Percentiles rank a stretch among this genome's conserved stretches.
Evolutionary conservation across 2,113 vertebrate genomes (phyloP).

Genomic region (Camelus dromedarius): DNA sequence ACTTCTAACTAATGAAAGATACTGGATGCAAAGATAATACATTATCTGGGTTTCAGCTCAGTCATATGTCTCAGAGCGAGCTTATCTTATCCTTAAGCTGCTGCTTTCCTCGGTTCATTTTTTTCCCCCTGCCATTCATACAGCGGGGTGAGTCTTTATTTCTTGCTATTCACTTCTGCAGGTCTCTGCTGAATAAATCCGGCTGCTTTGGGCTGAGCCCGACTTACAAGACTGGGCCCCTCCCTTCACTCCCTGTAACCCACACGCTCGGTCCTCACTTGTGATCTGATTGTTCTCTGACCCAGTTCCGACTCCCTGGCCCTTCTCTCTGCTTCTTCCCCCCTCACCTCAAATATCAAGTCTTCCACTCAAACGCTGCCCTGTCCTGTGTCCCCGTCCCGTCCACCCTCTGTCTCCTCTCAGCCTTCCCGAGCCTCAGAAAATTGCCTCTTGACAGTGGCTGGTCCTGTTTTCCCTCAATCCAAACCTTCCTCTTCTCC

Average conservation of each 20-base stretch:
- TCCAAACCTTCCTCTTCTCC: neutral
- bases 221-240: neutral
- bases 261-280: neutral
- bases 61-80: constrained; percentile 52
- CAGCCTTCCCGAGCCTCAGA: neutral
- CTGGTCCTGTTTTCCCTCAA: neutral
- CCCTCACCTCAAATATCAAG: neutral
- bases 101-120: neutral
- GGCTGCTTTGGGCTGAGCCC: neutral
- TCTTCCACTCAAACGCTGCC: rapidly evolving
- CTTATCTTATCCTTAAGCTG: constrained; percentile 45
- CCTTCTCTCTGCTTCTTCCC: neutral
- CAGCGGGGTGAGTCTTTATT: neutral
- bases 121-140: neutral
- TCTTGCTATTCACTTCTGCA: neutral
- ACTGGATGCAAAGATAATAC: constrained; percentile 59
- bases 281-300: neutral
- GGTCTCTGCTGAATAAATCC: neutral
- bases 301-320: neutral
- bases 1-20: constrained; percentile 48
- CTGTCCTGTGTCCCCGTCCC: neutral
- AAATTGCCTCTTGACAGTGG: neutral
- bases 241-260: neutral
- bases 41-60: constrained; percentile 63
- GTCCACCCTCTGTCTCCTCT: neutral